These are phyloP conservation scores for Scolopax rusticola DNA, from an alignment of 2,797 vertebrate genomes.

Conservation along the genomic window DNA sequence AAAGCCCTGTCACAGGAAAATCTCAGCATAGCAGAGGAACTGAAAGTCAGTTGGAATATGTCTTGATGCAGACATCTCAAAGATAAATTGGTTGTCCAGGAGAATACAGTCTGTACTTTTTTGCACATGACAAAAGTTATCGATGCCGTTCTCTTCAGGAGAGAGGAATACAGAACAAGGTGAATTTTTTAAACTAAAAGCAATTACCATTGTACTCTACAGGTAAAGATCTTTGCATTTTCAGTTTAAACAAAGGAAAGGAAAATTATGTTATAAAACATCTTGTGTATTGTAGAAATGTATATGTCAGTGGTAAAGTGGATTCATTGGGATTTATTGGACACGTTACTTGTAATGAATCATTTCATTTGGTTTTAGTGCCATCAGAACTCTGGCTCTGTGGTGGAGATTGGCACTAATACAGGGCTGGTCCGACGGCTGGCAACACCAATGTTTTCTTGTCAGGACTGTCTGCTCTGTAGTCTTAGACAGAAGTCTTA, in stretches of 20 bases:
- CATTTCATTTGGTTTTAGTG: neutral
- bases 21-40: conserved; percentile 47
- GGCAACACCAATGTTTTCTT: accelerated
- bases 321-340: neutral
- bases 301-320: neutral
- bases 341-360: neutral
- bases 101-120: conserved; percentile 26
- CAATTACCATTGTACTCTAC: neutral
- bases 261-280: neutral
- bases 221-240: neutral
- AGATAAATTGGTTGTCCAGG: neutral
- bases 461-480: neutral
- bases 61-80: conserved; percentile 42
- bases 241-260: neutral
- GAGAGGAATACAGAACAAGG: neutral
- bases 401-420: neutral
- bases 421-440: accelerated
- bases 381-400: neutral
- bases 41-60: conserved; percentile 33
- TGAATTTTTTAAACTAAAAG: neutral
- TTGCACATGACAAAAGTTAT: neutral
- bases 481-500: neutral
- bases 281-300: neutral
- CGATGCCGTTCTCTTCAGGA: neutral
- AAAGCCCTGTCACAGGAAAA: conserved; percentile 62